These are phyloP conservation scores for Thalassarche chlororhynchos DNA, from an alignment of 2,113 vertebrate species.

Conservation along the genomic window DNA sequence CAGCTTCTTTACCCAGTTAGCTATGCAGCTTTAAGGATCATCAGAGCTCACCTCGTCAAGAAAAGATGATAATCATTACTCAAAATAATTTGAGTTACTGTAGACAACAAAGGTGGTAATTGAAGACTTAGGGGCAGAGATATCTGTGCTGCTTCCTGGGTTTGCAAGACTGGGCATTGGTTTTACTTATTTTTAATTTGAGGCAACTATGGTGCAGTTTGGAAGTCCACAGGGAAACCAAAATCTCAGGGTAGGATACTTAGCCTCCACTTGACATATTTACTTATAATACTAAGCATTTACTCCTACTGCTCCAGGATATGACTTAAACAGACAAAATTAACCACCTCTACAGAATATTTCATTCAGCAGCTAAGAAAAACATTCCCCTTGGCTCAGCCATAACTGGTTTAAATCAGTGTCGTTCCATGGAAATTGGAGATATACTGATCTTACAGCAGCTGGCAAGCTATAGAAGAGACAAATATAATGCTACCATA, in stretches of 20 bases:
- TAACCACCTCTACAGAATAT: background rate
- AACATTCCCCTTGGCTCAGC: background rate
- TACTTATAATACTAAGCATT: background rate
- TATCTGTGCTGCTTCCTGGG: background rate
- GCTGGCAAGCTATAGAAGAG: background rate
- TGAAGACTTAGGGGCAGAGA: background rate
- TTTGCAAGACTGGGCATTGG: background rate
- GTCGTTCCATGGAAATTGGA: background rate
- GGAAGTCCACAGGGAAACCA: background rate
- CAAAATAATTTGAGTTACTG: background rate
- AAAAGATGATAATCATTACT: background rate
- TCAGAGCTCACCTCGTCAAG: background rate
- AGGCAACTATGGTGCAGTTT: background rate
- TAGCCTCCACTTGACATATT: background rate
- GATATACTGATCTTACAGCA: background rate
- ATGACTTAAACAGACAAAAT: background rate
- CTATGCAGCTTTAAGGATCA: background rate
- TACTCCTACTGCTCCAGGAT: background rate
- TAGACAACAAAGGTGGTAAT: background rate
- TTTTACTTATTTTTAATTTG: background rate
- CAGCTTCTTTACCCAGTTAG: background rate
- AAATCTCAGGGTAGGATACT: background rate
- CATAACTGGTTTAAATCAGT: background rate
- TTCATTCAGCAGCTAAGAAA: background rate
- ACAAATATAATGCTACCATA: background rate